Conservation (phyloP, 2,113 vertebrate species). For the Hippopotamus amphibius region DNA sequence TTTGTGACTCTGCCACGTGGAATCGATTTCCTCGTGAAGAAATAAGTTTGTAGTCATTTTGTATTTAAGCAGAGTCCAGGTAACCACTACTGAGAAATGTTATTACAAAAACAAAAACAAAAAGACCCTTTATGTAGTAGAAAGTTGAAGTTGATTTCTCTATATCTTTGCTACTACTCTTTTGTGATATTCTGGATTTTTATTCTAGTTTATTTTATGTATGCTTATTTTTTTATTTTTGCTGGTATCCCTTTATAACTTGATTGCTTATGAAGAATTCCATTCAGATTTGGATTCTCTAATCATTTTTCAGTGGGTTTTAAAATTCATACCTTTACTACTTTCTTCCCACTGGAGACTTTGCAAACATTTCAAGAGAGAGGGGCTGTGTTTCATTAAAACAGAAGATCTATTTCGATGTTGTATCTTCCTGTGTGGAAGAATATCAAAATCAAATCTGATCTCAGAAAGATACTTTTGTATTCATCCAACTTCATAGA, state of each 20-base stretch:
- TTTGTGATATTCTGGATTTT: conserved; percentile 25
- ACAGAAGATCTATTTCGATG: not conserved
- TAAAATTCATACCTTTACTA: not conserved
- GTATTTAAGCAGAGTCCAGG: not conserved
- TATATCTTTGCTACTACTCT: not conserved
- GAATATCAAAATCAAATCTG: conserved; percentile 18
- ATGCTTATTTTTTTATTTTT: not conserved
- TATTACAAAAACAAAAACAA: not conserved
- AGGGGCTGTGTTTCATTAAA: not conserved
- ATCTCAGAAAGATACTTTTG: conserved; percentile 12
- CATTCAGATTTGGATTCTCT: not conserved
- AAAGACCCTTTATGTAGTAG: not conserved
- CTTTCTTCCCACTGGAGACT: conserved; percentile 28
- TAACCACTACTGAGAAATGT: not conserved
- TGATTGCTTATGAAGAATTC: conserved; percentile 31
- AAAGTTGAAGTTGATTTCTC: not conserved
- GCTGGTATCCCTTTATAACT: not conserved
- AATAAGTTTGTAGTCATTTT: not conserved
- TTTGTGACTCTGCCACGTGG: not conserved
- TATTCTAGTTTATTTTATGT: not conserved
- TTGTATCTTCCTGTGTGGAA: conserved; percentile 8
- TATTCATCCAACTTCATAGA: not conserved
- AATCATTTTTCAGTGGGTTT: conserved; percentile 9
- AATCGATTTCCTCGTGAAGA: not conserved
- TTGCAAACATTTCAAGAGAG: conserved; percentile 7